phyloP scores from a whole-genome alignment of 2,113 vertebrate species.

The Anguilla rostrata region DNA sequence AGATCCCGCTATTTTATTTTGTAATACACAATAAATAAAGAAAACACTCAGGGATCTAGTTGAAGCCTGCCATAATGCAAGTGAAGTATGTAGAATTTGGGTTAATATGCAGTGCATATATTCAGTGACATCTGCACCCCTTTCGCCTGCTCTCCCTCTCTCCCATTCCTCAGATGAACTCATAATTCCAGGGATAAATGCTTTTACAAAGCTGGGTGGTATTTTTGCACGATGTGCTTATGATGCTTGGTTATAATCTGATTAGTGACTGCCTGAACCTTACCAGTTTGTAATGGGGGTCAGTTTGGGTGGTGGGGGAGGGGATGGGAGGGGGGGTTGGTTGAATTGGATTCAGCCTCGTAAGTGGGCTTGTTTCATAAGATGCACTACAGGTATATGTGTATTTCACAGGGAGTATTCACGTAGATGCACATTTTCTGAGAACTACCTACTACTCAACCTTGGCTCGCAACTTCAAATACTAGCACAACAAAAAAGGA shows the following conservation, averaged over 20 bases:
- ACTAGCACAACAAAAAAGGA: conserved; percentile 15
- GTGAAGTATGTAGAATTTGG: conserved; percentile 30
- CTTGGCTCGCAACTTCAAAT: conserved; percentile 21
- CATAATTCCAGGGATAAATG: conserved; percentile 51
- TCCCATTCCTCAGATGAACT: conserved; percentile 35
- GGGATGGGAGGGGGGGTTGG: no score
- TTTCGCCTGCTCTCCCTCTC: neutral
- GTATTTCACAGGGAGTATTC: neutral
- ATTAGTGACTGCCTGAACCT: conserved; percentile 34
- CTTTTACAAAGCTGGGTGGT: conserved; percentile 39
- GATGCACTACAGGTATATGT: conserved; percentile 27
- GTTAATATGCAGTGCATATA: conserved; percentile 34
- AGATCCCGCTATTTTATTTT: no score
- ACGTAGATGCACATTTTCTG: neutral
- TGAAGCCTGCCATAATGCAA: conserved; percentile 10
- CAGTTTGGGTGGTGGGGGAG: no score
- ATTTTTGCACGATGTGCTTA: conserved; percentile 42
- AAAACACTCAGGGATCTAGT: neutral
- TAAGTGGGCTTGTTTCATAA: conserved; percentile 9
- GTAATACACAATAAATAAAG: no score
- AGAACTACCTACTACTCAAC: conserved; percentile 19
- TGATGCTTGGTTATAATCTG: conserved; percentile 49
- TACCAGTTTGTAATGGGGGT: conserved; percentile 29
- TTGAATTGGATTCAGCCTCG: neutral
- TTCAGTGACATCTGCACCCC: conserved; percentile 27